Conservation (phyloP, 2,888 invertebrate genomes). For the Pammene fasciana region DNA sequence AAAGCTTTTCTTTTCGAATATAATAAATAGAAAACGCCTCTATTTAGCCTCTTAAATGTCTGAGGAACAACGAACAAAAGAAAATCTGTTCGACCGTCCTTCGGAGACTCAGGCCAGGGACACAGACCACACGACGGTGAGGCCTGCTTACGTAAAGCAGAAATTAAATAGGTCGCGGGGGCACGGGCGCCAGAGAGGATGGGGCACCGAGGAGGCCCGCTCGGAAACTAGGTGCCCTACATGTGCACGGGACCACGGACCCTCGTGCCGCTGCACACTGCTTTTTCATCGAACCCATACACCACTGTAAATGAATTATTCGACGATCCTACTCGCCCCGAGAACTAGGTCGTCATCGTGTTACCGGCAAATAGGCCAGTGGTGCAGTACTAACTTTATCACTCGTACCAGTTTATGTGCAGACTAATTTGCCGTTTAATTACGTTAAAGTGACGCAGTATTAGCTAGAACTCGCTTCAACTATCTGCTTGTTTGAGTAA, state of each 20-base stretch:
- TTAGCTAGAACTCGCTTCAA: not conserved
- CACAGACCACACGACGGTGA: slow-evolving; percentile 12
- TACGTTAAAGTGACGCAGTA: not conserved
- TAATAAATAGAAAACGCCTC: not conserved
- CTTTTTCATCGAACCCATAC: slow-evolving; percentile 55
- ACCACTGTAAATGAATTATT: slow-evolving; percentile 58
- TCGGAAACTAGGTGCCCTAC: slow-evolving; percentile 71
- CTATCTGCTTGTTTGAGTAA: too few species aligned
- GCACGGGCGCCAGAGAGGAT: slow-evolving; percentile 43
- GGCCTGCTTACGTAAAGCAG: slow-evolving; percentile 59
- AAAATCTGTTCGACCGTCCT: slow-evolving; percentile 45
- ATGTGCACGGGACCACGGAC: slow-evolving; percentile 57
- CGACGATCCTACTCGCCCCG: slow-evolving; percentile 45
- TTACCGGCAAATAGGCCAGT: slow-evolving; percentile 28
- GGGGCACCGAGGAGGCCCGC: slow-evolving; percentile 41
- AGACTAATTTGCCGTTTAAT: not conserved
- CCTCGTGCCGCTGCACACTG: slow-evolving; percentile 41
- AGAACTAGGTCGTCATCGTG: slow-evolving; percentile 34
- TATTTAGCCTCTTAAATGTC: not conserved
- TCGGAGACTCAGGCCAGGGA: slow-evolving; percentile 45
- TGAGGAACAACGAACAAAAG: slow-evolving; percentile 33
- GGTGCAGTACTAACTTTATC: slow-evolving; percentile 5
- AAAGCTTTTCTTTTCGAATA: not conserved
- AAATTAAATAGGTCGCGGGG: slow-evolving; percentile 71
- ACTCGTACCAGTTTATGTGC: not conserved